Conservation (phyloP, 2,888 invertebrate species). For the Stenolophus ochropezus region DNA sequence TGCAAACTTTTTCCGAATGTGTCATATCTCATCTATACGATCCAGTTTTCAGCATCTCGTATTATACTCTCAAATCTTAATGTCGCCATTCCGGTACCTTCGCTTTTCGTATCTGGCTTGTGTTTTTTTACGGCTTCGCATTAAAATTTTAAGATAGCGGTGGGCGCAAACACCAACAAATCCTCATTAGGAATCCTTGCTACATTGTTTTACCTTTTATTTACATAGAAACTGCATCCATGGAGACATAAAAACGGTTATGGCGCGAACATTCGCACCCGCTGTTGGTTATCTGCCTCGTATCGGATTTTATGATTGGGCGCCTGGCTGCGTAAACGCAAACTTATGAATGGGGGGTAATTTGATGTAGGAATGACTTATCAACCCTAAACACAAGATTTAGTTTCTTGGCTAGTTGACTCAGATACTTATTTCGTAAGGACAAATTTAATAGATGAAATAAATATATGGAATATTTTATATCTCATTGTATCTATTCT, state of each 20-base stretch:
- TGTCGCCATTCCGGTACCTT: constrained; percentile 12
- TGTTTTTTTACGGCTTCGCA: constrained; percentile 41
- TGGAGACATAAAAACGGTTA: constrained; percentile 41
- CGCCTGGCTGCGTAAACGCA: neutral
- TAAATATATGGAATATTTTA: too few relatives aligned
- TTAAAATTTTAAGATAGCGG: constrained; percentile 47
- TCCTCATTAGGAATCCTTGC: constrained; percentile 54
- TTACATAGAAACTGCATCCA: constrained; percentile 56
- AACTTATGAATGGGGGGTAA: constrained; percentile 19
- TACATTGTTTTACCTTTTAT: constrained; percentile 57
- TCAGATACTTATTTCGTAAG: neutral
- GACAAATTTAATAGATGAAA: neutral
- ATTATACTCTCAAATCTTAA: constrained; percentile 43
- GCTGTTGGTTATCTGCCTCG: constrained; percentile 16
- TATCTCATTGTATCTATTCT: too few relatives aligned
- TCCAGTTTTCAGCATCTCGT: constrained; percentile 22
- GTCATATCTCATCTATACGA: neutral
- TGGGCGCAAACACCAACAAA: constrained; percentile 49
- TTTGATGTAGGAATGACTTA: constrained; percentile 35
- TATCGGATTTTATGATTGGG: constrained; percentile 32
- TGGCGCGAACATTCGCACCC: constrained; percentile 9
- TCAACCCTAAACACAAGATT: neutral
- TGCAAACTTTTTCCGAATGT: neutral
- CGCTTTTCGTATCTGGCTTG: neutral
- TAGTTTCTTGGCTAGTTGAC: too few relatives aligned